Conservation (phyloP, 2,113 vertebrate species). For the Rhea pennata region DNA sequence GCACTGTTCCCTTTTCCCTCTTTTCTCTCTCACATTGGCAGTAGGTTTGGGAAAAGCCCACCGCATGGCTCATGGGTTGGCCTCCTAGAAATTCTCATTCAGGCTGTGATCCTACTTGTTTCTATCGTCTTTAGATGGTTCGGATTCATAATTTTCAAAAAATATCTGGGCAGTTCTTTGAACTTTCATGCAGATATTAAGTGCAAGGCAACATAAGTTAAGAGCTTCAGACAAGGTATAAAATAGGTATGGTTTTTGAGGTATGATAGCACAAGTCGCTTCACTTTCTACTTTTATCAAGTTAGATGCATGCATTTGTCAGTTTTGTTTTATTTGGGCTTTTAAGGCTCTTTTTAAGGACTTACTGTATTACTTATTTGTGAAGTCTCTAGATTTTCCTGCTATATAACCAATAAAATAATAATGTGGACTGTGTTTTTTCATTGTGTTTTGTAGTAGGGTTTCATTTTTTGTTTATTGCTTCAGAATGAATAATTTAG, state of each 20-base stretch:
- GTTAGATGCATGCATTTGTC: background rate
- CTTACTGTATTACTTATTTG: background rate
- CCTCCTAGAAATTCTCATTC: background rate
- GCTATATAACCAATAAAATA: background rate
- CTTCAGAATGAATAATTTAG: constrained; percentile 33
- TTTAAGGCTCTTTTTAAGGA: background rate
- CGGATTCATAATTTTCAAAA: background rate
- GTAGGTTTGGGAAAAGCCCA: background rate
- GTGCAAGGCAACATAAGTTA: background rate
- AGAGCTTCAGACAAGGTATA: background rate
- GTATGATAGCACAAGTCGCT: background rate
- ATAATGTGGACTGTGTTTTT: background rate
- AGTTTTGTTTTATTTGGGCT: background rate
- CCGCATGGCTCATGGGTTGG: background rate
- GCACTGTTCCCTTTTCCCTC: fast-evolving
- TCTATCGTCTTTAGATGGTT: background rate
- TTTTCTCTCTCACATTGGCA: fast-evolving
- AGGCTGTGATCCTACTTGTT: background rate
- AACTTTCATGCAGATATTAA: background rate
- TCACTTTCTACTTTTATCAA: background rate
- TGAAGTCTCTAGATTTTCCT: background rate
- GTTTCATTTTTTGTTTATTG: constrained; percentile 12
- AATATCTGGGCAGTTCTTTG: background rate
- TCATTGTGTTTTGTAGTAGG: background rate
- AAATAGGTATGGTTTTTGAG: background rate